Percentiles rank a stretch among this genome's conserved stretches.
Conservation (phyloP, 2,888 invertebrate genomes). For the Synanthedon formicaeformis region DNA sequence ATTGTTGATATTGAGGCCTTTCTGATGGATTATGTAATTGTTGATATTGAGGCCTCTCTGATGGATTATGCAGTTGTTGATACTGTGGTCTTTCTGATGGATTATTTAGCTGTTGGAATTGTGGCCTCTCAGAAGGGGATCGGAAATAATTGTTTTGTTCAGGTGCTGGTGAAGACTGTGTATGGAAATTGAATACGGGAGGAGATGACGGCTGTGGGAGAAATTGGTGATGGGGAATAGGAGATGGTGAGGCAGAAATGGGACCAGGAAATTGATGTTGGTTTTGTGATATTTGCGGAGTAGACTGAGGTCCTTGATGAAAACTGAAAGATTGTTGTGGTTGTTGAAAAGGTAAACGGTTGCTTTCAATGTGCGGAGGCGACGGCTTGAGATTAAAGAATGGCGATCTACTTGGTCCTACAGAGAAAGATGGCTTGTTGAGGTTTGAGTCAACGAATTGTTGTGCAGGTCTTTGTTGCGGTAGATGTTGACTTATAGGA, state of each 20-base stretch:
- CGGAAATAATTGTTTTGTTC: constrained; percentile 29
- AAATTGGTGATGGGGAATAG: constrained; percentile 14
- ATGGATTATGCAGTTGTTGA: constrained; percentile 34
- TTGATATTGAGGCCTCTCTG: constrained; percentile 28
- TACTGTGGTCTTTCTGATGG: constrained; percentile 38
- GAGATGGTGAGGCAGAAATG: constrained; percentile 23
- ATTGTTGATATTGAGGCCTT: constrained; percentile 34
- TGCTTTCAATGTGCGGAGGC: constrained; percentile 51
- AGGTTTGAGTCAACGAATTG: constrained; percentile 46
- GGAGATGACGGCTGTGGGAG: constrained; percentile 32
- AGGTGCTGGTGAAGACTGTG: constrained; percentile 48
- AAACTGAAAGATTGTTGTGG: constrained; percentile 48
- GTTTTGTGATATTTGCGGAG: constrained; percentile 27
- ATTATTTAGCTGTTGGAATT: constrained; percentile 34
- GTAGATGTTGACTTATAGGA: constrained; percentile 56
- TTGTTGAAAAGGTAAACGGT: constrained; percentile 47
- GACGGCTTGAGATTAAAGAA: constrained; percentile 60
- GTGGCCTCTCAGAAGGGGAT: constrained; percentile 28
- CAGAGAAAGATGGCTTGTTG: constrained; percentile 43
- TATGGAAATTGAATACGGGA: constrained; percentile 44
- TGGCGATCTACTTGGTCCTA: constrained; percentile 45
- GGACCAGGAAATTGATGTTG: constrained; percentile 37
- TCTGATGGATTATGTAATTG: constrained; percentile 42
- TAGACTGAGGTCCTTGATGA: constrained; percentile 47
- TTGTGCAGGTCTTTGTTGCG: constrained; percentile 53